A percentile compares a stretch with the other conserved stretches of the same genome.
phyloP scores from a whole-genome alignment of 1,140 invertebrate species.

The Melitaea cinxia region DNA sequence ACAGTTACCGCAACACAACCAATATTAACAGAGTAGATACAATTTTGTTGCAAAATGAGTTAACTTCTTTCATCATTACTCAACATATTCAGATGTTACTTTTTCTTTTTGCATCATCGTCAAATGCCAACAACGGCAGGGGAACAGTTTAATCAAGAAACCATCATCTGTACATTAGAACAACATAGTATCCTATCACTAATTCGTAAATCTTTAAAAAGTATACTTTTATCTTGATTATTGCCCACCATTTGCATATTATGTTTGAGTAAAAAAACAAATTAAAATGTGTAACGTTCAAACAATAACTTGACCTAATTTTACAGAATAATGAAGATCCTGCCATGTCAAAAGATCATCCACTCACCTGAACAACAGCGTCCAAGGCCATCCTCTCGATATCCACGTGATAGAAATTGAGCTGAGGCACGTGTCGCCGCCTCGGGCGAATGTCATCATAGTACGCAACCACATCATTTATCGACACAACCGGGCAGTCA shows the following conservation, averaged over 20 bases:
- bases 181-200: no score
- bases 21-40: not conserved
- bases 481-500: conserved; percentile 79
- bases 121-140: no score
- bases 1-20: not conserved
- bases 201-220: no score
- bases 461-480: conserved; percentile 79
- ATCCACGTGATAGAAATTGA: conserved; percentile 73
- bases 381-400: conserved; percentile 74
- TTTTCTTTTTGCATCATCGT: not conserved
- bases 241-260: no score
- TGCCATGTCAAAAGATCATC: not conserved
- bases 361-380: conserved; percentile 68
- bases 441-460: conserved; percentile 74
- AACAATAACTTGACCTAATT: no score
- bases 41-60: not conserved
- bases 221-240: no score
- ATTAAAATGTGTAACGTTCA: no score
- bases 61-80: not conserved
- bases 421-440: conserved; percentile 85
- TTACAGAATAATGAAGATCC: not conserved
- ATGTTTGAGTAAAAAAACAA: no score
- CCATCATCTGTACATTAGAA: no score
- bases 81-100: not conserved
- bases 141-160: no score